Base-by-base conservation (phyloP, 92 coral and sea anemone species). In the Zoanthus sansibaricus region DNA sequence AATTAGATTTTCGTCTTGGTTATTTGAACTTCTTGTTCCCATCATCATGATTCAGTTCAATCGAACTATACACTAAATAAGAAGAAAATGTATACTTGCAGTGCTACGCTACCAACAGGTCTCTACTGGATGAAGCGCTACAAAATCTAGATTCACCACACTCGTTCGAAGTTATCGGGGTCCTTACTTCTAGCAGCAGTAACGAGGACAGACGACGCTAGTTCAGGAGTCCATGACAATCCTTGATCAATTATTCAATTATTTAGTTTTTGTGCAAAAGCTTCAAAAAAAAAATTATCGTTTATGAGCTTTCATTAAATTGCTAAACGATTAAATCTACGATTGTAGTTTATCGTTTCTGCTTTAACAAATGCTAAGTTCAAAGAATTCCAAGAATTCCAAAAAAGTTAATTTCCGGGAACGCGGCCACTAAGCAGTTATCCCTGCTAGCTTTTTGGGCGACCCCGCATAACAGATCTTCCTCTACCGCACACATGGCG, bases 401-500 rank as follows among this genome's bases (percentile, higher is more conserved):
- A 25, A 25, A 6, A 49, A 49, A 5, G 7, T 11, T 11, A 49
- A 49, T 9, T 49, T 49, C 55, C 55, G 55, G 55, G 7, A 52
- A 75, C 75, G 75, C 12, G 85, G 85, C 47, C 46, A 80, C 85
- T 30, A 8, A 64, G 85, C 75, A 66, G 9, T 4, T 46, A 21
- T 62, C 84, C 85, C 75, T 47, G 33, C 0, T 31, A 37, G 20
- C 25, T 20, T 47, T 16, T n/a, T 66, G 88, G 95, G 80, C 91
- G 95, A n/a, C 95, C 99, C 99, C 95, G 59, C 86, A 56, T n/a
- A 54, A 42, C 2, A 18, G 16, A 75, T 73, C 92, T 91, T 87
- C 87, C 95, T 95, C 97, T 90, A 93, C 87, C 86, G 61, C 86
- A 72, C 96, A 93, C 99, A 97, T 97, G 99, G 99, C 99, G 90